Evolutionary conservation across 2,113 vertebrate genomes (phyloP), one percentile per base, ranked within the genome.

Genomic region (Archocentrus centrarchus): DNA sequence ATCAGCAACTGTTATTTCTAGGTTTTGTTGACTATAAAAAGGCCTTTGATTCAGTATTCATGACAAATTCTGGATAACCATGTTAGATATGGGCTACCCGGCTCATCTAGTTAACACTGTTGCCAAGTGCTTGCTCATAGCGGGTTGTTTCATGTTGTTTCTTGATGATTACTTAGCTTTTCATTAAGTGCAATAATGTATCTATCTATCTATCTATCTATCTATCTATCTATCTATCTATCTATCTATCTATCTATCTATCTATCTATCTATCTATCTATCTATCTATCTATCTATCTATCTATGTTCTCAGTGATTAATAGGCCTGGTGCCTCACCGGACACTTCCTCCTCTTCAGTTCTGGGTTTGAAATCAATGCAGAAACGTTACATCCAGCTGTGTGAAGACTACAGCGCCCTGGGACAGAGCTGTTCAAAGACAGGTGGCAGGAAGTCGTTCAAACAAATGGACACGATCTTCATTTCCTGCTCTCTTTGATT

Each of bases 351-450:
- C 32, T 53, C 77, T 14, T 41, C 86, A 59, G 35, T 76, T 24
- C 18, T 83, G 63, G 39, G 24, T 68, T 80, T 85, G 14, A 94
- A 90, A 86, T 84, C 39, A 1, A 22, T 24, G 17, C 63, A 66
- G 41, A 80, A 8, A 60, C 55, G 59, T 77, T 90, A 85, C 87
- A 80, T 77, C 59, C 88, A 53, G 75, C 90, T 92, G 81, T 93
- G 93, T 79, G 75, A 88, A n/a, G 86, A 91, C 63, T 87, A 88
- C 81, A 85, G 57, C 24, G 15, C 77, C 62, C 62, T 78, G 41
- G 91, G 84, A 22, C 50, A 82, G 73, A 87, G n/a, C 84, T 95
- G 90, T 62, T 93, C 85, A 59, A 61, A 83, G 73, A 30, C 83
- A 58, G 91, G 84, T 82, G 68, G 41, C 80, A 77, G 53, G 78